Evolutionary conservation across 1,140 invertebrate genomes (phyloP), one percentile per base, ranked within the genome.

Genomic region (Mactra quadrangularis): DNA sequence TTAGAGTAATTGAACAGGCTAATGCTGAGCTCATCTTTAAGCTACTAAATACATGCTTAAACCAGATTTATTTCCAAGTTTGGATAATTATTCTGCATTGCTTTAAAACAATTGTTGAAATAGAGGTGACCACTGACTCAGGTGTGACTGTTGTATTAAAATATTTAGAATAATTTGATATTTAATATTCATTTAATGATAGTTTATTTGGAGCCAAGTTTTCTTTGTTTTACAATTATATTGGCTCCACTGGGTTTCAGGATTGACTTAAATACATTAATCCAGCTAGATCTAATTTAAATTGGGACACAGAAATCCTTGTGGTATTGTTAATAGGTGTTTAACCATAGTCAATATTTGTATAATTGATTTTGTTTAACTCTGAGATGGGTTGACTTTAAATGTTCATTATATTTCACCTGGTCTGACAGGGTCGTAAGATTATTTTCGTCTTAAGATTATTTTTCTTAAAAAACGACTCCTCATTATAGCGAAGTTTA

Each of bases 261-360:
- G 59, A 74, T 74, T 53, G 15, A 50, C 53, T 74, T 52, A 59
- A n/a, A 57, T 74, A 45, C 22, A 22, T 22, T 50, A 22, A 33
- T 59, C 31, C 41, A 25, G 15, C 38, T 55, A 27, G 22, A 74
- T 74, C 55, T 53, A 74, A 74, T 59, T 74, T 41, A 41, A 74
- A 74, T 74, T 74, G 52, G 29, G 17, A 74, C 53, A 74, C 53
- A 74, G n/a, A 74, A 59, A 27, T 29, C 25, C 27, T 50, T 57
- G 33, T 74, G 35, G 71, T 74, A 59, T 55, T 74, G 55, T 74
- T 33, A 55, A 25, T 41, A 74, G 71, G 71, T 74, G 71, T 74
- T 59, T 74, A 74, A 74, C 53, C 71, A 38, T 59, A 25, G 71
- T 59, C 57, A 74, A 74, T 74, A 74, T 74, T 74, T 74, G 25